Conservation (phyloP, 2,888 invertebrate species). For the Eudasyphora cyanicolor region DNA sequence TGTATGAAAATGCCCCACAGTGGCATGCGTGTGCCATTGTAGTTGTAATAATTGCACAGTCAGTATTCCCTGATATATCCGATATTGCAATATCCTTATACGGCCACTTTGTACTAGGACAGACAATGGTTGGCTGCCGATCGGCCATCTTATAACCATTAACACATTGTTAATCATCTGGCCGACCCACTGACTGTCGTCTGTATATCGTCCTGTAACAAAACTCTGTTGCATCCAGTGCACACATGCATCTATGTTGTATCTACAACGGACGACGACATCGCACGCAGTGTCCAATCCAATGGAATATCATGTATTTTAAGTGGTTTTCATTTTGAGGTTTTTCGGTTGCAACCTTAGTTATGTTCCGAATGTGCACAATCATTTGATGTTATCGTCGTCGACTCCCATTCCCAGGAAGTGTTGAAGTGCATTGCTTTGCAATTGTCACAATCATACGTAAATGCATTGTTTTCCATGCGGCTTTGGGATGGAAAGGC, state of each 20-base stretch:
- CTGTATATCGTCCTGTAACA: not conserved
- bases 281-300: conserved; percentile 15
- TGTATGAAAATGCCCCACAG: not conserved
- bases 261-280: not conserved
- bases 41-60: too few species aligned
- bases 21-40: too few species aligned
- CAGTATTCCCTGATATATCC: too few species aligned
- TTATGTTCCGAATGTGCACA: conserved; percentile 13
- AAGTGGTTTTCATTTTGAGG: conserved; percentile 61
- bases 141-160: conserved; percentile 46
- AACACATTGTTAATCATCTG: conserved; percentile 56
- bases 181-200: not conserved
- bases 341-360: conserved; percentile 45
- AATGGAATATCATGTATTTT: conserved; percentile 44
- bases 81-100: not conserved
- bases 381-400: conserved; percentile 36
- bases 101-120: not conserved
- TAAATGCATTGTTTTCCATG: not conserved
- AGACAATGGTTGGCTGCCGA: not conserved
- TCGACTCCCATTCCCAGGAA: too few species aligned
- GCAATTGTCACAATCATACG: conserved; percentile 47
- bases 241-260: not conserved
- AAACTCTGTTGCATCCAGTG: not conserved
- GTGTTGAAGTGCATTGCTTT: conserved; percentile 32
- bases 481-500: not conserved